Base-by-base conservation (phyloP, 2,113 vertebrate genomes). In the Cavia aperea region DNA sequence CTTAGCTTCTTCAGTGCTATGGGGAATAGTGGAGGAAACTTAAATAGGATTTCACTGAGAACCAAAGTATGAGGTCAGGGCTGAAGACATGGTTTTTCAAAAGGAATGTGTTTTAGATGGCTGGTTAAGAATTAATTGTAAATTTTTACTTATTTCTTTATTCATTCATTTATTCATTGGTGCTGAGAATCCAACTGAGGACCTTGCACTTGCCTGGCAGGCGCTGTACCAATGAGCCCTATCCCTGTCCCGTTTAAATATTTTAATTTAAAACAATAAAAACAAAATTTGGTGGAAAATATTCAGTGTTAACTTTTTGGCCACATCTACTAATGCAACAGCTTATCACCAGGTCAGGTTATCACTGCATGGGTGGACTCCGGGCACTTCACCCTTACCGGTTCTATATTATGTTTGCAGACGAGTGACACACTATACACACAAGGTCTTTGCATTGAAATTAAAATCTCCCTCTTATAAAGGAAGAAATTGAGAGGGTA, bases 341-440 rank as follows among this genome's bases (percentile, higher is more conserved):
- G 10, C 1, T 29, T 75, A 29, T 26, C 6, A 49, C 15, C 1
- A 56, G 0, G 11, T 54, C 11, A 81, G 5, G 2, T 26, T 10
- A 60, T 12, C 24, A 43, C 4, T 36, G 12, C 3, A 31, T 39
- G 16, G 14, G 29, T 11, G 19, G 5, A 73, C 4, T 33, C 65
- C 15, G 31, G 54, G 4, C 33, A 58, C 18, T 56, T 18, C 56
- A 56, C 15, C 7, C 15, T 16, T 16, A 56, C 56, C 16, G 56
- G 16, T 56, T 56, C 16, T 56, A 56, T 56, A 56, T 56, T 56
- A 18, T 16, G 15, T 56, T 56, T 56, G 16, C 31, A 36, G n/a
- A n/a, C 16, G 8, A 51, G 13, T 84, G 46, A 14, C 15, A 39
- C 58, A 75, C 0, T 58, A 13, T 4, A 46, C 0, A 11, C 5